Evolutionary conservation across 2,797 vertebrate species (phyloP).

Genomic region (Neoniphon sammara): DNA sequence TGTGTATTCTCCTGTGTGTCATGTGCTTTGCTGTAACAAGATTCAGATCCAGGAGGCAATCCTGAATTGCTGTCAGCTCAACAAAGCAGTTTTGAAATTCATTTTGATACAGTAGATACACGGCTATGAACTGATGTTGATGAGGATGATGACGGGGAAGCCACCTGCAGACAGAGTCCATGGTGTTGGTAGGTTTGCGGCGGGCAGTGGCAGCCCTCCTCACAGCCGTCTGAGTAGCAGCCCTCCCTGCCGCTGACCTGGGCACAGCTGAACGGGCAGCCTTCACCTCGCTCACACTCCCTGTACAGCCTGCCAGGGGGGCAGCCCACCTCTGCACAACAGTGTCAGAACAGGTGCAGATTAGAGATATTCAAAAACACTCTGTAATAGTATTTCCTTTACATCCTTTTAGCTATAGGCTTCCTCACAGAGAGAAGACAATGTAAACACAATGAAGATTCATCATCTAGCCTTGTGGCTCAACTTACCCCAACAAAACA

Average conservation of each 20-base stretch:
- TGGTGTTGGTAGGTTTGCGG: constrained; percentile 83
- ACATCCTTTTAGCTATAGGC: no score
- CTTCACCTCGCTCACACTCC: constrained; percentile 85
- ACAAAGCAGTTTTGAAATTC: no score
- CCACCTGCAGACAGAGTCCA: constrained; percentile 83
- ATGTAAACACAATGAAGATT: no score
- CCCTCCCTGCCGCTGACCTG: constrained; percentile 85
- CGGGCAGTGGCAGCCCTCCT: constrained; percentile 92
- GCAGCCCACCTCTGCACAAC: constrained; percentile 87
- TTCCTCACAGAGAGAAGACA: no score
- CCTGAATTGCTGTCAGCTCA: no score
- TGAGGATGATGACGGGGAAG: not conserved
- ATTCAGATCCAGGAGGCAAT: not conserved
- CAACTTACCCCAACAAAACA: no score
- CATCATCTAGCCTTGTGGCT: no score
- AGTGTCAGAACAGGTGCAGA: not conserved
- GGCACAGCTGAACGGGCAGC: constrained; percentile 91
- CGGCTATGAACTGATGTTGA: no score
- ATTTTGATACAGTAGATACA: no score
- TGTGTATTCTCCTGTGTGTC: no score
- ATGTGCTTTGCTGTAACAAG: no score
- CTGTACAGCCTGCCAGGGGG: constrained; percentile 86
- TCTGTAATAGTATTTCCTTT: not conserved
- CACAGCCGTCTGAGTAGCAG: constrained; percentile 86
- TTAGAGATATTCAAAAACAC: not conserved